Percentiles rank a stretch among this genome's conserved stretches.
Evolutionary conservation across 1,140 invertebrate genomes (phyloP).

Genomic region (Nebria ingens): DNA sequence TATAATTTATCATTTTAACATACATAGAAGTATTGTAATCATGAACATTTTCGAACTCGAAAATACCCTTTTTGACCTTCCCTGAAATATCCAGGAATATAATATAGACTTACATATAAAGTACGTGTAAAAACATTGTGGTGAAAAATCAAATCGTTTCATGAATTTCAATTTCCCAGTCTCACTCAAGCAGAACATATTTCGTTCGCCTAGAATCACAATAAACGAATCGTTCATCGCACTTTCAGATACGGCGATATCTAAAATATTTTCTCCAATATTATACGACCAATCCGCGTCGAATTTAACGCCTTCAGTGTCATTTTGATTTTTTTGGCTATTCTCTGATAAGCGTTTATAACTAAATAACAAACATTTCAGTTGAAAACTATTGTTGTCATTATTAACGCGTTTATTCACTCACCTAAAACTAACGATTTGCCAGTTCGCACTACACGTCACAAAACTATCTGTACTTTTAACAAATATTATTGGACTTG

Average conservation of each 20-base stretch:
- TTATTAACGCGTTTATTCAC: neutral
- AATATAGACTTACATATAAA: slow-evolving; percentile 44
- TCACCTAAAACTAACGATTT: slow-evolving; percentile 71
- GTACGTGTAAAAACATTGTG: slow-evolving; percentile 63
- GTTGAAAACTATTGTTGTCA: slow-evolving; percentile 11
- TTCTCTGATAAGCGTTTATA: slow-evolving; percentile 52
- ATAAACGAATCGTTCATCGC: slow-evolving; percentile 35
- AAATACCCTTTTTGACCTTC: no score
- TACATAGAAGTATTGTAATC: no score
- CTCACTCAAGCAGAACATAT: slow-evolving; percentile 66
- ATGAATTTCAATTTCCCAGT: slow-evolving; percentile 61
- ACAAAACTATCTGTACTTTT: slow-evolving; percentile 71
- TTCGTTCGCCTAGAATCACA: slow-evolving; percentile 59
- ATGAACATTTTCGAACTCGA: no score
- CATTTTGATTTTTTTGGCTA: slow-evolving; percentile 40
- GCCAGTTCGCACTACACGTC: slow-evolving; percentile 60
- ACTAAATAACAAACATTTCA: slow-evolving; percentile 34
- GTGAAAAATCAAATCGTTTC: slow-evolving; percentile 71
- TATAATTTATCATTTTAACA: slow-evolving; percentile 13
- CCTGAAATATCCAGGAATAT: neutral
- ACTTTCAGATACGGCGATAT: slow-evolving; percentile 47
- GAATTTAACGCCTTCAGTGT: slow-evolving; percentile 41
- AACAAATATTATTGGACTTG: slow-evolving; percentile 66
- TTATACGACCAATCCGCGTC: slow-evolving; percentile 65
- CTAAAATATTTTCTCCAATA: slow-evolving; percentile 62